phyloP scores from a whole-genome alignment of 2,797 vertebrate species.

The Rhinophrynus dorsalis region DNA sequence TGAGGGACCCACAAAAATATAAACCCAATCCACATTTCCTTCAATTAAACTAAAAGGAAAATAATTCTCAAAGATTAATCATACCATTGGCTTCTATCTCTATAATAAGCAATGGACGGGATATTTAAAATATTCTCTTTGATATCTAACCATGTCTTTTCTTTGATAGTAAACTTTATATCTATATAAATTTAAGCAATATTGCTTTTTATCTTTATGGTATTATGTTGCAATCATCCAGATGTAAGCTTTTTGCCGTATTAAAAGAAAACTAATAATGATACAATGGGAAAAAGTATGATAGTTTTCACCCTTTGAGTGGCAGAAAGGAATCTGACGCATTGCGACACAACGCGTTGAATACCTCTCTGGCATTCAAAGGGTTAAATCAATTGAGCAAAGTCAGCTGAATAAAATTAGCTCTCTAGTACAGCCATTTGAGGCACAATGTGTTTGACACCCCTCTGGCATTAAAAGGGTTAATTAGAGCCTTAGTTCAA shows the following conservation, averaged over 20 bases:
- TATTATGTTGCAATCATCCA: constrained; percentile 66
- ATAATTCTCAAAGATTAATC: constrained; percentile 25
- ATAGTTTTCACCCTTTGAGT: too few species aligned
- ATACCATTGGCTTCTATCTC: constrained; percentile 57
- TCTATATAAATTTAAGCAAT: constrained; percentile 61
- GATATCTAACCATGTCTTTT: constrained; percentile 48
- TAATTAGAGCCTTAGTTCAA: too few species aligned
- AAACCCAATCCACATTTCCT: constrained; percentile 21
- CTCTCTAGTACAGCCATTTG: too few species aligned
- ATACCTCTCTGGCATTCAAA: too few species aligned
- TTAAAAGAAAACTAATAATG: constrained; percentile 56
- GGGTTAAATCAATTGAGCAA: constrained; percentile 66
- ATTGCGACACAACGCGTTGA: too few species aligned
- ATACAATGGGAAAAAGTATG: constrained; percentile 58
- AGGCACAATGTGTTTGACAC: too few species aligned
- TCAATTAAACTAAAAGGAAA: constrained; percentile 28
- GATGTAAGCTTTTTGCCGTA: constrained; percentile 65
- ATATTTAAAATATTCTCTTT: constrained; percentile 56
- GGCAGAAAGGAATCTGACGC: too few species aligned
- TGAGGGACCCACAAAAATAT: not conserved
- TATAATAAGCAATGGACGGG: constrained; percentile 57
- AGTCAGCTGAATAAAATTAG: constrained; percentile 56
- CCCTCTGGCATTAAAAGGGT: too few species aligned
- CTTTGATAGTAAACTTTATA: constrained; percentile 47
- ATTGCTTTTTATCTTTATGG: constrained; percentile 46